Conservation (phyloP, 2,113 vertebrate species). For the Orycteropus afer region DNA sequence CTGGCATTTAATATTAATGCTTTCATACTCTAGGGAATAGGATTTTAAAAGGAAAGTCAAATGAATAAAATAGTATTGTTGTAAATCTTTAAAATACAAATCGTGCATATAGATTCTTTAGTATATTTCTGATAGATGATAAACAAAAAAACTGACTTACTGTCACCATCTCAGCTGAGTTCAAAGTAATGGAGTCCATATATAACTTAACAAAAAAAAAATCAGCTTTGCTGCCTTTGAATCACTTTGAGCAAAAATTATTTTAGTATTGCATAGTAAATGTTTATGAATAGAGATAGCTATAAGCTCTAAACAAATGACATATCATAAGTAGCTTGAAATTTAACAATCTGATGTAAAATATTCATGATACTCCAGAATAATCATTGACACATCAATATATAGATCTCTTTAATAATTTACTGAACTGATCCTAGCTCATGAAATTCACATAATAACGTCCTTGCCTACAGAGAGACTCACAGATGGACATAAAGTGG, state of each 20-base stretch:
- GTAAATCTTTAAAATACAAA: constrained; percentile 15
- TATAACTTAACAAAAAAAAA: background rate
- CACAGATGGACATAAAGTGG: constrained; percentile 68
- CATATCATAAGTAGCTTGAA: background rate
- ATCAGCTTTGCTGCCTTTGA: background rate
- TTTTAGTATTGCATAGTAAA: background rate
- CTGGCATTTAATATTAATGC: background rate
- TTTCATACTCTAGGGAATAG: background rate
- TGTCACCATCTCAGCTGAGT: background rate
- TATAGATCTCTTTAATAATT: background rate
- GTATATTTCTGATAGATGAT: background rate
- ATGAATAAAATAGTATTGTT: constrained; percentile 39
- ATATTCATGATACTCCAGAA: background rate
- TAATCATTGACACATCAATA: constrained; percentile 10
- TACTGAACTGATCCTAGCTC: constrained; percentile 23
- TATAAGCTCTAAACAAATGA: constrained; percentile 22
- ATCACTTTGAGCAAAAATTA: background rate
- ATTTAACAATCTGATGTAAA: background rate
- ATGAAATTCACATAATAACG: constrained; percentile 48
- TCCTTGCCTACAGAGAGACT: constrained; percentile 60
- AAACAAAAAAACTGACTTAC: background rate
- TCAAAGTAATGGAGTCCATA: constrained; percentile 9
- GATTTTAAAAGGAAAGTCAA: constrained; percentile 19
- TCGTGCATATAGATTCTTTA: background rate
- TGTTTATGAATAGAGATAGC: background rate